Evolutionary conservation across 2,888 invertebrate genomes (phyloP).

Genomic region (Selenia dentaria): DNA sequence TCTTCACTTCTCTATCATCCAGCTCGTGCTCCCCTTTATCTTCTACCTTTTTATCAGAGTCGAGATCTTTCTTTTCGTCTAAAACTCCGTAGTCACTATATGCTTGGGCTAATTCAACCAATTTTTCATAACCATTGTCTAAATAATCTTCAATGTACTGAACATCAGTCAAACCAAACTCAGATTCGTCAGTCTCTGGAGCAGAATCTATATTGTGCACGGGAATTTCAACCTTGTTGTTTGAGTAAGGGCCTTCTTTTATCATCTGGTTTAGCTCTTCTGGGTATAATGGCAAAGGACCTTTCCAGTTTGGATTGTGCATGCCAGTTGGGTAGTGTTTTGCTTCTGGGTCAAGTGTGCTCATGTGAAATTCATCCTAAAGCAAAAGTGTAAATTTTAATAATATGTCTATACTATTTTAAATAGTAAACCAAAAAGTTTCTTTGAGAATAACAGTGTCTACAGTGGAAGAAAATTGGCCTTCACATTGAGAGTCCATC

Average conservation of each 20-base stretch:
- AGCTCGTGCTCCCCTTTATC: constrained; percentile 31
- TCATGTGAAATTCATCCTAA: neutral
- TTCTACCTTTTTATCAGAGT: constrained; percentile 38
- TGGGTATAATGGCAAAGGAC: constrained; percentile 62
- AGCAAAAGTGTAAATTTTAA: neutral
- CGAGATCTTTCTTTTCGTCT: constrained; percentile 44
- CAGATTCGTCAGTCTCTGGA: constrained; percentile 34
- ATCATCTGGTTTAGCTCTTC: constrained; percentile 62
- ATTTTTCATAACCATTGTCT: constrained; percentile 50
- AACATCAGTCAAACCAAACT: constrained; percentile 44
- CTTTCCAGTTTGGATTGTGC: constrained; percentile 66
- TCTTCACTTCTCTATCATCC: constrained; percentile 35
- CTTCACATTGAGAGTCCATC: too few relatives aligned
- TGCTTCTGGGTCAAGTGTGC: neutral
- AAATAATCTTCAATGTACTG: constrained; percentile 65
- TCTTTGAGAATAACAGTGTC: too few relatives aligned
- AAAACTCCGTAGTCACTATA: constrained; percentile 76
- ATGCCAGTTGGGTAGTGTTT: constrained; percentile 34
- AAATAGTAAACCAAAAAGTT: too few relatives aligned
- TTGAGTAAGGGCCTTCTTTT: constrained; percentile 43
- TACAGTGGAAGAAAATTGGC: too few relatives aligned
- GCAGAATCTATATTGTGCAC: constrained; percentile 30
- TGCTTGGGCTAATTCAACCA: constrained; percentile 65
- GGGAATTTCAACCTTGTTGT: constrained; percentile 11
- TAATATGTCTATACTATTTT: too few relatives aligned